Evolutionary conservation across 2,797 vertebrate genomes (phyloP).

Genomic region (Lacerta agilis): DNA sequence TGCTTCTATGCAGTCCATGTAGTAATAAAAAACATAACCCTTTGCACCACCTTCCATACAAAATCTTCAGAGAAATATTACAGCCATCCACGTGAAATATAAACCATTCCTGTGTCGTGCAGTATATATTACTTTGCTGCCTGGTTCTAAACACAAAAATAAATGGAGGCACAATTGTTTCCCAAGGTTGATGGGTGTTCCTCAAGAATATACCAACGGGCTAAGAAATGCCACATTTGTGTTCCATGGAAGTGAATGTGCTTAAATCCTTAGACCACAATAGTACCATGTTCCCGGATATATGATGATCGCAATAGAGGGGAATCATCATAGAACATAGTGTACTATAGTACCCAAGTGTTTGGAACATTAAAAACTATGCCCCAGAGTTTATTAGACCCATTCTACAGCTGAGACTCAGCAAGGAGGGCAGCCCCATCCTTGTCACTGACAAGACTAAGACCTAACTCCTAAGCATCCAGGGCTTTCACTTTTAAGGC

Average conservation of each 20-base stretch:
- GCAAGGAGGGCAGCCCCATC: background rate
- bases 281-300: rapidly evolving
- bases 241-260: background rate
- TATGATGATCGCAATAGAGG: rapidly evolving
- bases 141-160: constrained; percentile 12
- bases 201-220: constrained; percentile 24
- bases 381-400: background rate
- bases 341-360: background rate
- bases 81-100: background rate
- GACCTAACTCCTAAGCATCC: background rate
- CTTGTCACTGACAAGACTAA: background rate
- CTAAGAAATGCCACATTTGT: background rate
- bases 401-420: background rate
- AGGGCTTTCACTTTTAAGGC: constrained; percentile 10
- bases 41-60: constrained; percentile 26
- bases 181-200: background rate
- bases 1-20: constrained; percentile 28
- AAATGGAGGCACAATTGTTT: constrained; percentile 12
- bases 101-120: constrained; percentile 29
- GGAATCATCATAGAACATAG: rapidly evolving
- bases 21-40: background rate
- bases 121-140: constrained; percentile 3
- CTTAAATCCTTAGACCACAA: background rate
- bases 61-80: constrained; percentile 49
- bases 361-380: background rate